Percentiles rank a stretch among this genome's conserved stretches.
These are phyloP conservation scores for Mirounga angustirostris DNA, from an alignment of 2,113 vertebrate species.

Conservation along the genomic window DNA sequence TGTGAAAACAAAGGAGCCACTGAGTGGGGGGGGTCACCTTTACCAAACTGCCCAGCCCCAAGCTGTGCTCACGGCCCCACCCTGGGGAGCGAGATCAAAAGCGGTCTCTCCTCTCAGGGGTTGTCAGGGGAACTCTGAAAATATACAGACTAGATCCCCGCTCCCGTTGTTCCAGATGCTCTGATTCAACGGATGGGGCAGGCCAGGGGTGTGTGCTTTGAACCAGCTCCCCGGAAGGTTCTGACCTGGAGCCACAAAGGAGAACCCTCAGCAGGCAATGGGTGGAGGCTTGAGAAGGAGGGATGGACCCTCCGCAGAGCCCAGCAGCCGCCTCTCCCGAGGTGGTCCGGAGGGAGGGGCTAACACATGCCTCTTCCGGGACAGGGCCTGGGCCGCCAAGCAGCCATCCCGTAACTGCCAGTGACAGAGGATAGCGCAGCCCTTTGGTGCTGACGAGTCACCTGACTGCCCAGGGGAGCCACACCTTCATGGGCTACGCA, in stretches of 20 bases:
- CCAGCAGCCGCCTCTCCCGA: background rate
- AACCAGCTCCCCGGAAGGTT: background rate
- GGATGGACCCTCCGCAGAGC: accelerated
- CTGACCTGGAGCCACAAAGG: background rate
- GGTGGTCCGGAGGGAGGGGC: background rate
- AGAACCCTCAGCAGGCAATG: background rate
- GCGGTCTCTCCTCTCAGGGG: background rate
- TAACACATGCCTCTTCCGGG: background rate
- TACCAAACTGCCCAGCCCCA: background rate
- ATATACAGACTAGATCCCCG: background rate
- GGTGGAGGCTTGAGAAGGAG: background rate
- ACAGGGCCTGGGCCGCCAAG: background rate
- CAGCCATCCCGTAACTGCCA: background rate
- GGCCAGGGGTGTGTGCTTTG: too few species aligned
- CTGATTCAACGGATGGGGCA: background rate
- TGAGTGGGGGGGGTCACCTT: background rate
- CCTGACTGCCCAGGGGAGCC: background rate
- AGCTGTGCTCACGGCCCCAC: accelerated
- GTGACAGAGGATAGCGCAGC: too few species aligned
- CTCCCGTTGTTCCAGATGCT: background rate
- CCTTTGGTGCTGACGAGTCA: background rate
- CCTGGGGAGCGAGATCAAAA: background rate
- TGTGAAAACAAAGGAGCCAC: background rate
- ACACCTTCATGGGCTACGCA: background rate
- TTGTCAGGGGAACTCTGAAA: background rate